Evolutionary conservation across 2,797 vertebrate species (phyloP).

Genomic region (Malurus splendens): DNA sequence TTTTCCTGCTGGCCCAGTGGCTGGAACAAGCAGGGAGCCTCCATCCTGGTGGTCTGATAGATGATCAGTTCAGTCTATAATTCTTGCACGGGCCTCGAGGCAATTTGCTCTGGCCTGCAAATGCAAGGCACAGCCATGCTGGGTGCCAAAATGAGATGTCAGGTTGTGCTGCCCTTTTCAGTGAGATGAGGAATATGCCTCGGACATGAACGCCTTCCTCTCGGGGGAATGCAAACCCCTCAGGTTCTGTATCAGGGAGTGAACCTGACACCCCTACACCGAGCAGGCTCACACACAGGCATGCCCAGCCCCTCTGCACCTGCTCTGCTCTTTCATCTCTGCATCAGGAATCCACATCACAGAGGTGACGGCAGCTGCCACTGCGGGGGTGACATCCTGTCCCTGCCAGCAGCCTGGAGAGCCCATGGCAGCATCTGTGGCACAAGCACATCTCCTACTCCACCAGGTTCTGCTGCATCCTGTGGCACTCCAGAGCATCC

Average conservation of each 20-base stretch:
- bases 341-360: rapidly evolving
- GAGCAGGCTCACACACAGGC: background rate
- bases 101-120: background rate
- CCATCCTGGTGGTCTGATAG: background rate
- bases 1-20: background rate
- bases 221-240: rapidly evolving
- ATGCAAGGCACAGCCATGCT: background rate
- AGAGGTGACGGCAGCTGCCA: background rate
- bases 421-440: rapidly evolving
- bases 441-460: background rate
- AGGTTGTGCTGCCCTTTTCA: background rate
- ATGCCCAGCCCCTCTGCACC: background rate
- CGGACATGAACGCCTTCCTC: rapidly evolving
- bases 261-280: background rate
- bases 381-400: background rate
- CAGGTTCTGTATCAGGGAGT: background rate
- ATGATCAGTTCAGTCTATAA: background rate
- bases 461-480: background rate
- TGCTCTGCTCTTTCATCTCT: background rate
- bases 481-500: background rate
- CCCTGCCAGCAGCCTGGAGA: background rate
- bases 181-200: background rate
- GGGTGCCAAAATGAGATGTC: slow-evolving; percentile 21
- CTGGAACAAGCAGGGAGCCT: background rate
- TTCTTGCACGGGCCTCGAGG: background rate